A percentile compares a stretch with the other conserved stretches of the same genome.
Evolutionary conservation across 2,888 invertebrate genomes (phyloP).

Genomic region (Sclerodermus sp.): DNA sequence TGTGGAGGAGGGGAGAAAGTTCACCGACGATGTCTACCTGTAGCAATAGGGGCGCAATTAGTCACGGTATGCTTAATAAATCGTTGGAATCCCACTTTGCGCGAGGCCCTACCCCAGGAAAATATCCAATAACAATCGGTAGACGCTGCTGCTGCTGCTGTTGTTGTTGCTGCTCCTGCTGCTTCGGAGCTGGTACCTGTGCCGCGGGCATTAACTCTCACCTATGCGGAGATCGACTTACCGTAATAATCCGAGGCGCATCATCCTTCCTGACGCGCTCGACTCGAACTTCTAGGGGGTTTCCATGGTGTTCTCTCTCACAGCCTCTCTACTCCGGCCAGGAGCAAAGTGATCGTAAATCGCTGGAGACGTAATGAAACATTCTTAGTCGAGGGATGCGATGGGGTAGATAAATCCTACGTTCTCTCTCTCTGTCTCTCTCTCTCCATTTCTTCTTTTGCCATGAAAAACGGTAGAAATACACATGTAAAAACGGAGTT

Average conservation of each 20-base stretch:
- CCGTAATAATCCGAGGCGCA: slow-evolving; percentile 49
- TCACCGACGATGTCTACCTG: neutral
- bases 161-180: too few relatives aligned
- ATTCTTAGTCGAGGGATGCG: slow-evolving; percentile 44
- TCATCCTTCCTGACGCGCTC: neutral
- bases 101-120: slow-evolving; percentile 16
- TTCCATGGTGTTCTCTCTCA: slow-evolving; percentile 48
- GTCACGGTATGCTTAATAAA: slow-evolving; percentile 38
- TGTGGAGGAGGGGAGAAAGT: too few relatives aligned
- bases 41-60: slow-evolving; percentile 27
- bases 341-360: too few relatives aligned
- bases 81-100: slow-evolving; percentile 23
- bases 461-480: too few relatives aligned
- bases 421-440: too few relatives aligned
- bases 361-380: too few relatives aligned
- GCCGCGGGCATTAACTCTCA: slow-evolving; percentile 38
- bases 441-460: too few relatives aligned
- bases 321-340: too few relatives aligned
- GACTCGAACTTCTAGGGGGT: slow-evolving; percentile 38
- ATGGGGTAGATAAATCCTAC: too few relatives aligned
- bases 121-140: slow-evolving; percentile 35
- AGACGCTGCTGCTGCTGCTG: too few relatives aligned
- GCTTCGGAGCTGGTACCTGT: slow-evolving; percentile 11
- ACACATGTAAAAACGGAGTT: too few relatives aligned
- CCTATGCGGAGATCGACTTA: slow-evolving; percentile 52